Conservation (phyloP, 2,113 vertebrate genomes). For the Phoenicopterus ruber region DNA sequence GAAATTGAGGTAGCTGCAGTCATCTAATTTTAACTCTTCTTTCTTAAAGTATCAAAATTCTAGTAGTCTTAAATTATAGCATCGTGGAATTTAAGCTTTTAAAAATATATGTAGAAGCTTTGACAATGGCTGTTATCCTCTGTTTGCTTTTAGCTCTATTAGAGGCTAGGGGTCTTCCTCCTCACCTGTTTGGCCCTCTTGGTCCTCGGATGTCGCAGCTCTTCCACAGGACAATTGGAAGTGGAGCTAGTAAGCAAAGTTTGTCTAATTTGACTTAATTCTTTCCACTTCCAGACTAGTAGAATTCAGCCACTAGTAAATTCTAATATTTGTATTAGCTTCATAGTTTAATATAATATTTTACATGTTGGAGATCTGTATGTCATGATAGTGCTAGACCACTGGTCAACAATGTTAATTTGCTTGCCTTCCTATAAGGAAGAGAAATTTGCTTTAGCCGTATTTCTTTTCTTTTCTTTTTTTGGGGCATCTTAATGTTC, state of each 20-base stretch:
- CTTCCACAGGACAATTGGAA: slow-evolving; percentile 99
- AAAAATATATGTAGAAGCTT: slow-evolving; percentile 44
- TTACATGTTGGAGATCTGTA: background rate
- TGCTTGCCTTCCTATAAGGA: background rate
- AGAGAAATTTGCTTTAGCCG: background rate
- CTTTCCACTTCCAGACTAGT: slow-evolving; percentile 54
- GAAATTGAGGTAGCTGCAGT: background rate
- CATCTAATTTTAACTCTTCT: background rate
- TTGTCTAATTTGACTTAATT: slow-evolving; percentile 65
- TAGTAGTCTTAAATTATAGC: slow-evolving; percentile 23
- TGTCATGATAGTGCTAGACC: background rate
- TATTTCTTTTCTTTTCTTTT: background rate
- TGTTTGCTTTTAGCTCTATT: slow-evolving; percentile 85
- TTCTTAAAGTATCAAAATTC: background rate
- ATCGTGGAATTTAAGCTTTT: slow-evolving; percentile 37
- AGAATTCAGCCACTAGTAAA: slow-evolving; percentile 21
- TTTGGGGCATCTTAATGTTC: background rate
- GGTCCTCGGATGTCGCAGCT: slow-evolving; percentile 99
- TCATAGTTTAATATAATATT: background rate
- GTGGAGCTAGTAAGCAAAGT: slow-evolving; percentile 93
- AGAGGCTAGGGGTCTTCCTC: slow-evolving; percentile 97
- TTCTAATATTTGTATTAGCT: slow-evolving; percentile 31
- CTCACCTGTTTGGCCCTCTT: slow-evolving; percentile 97
- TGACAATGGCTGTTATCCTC: slow-evolving; percentile 68
- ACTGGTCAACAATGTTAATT: background rate